These are phyloP conservation scores for Sturnus vulgaris DNA, from an alignment of 2,113 vertebrate species.

Conservation along the genomic window DNA sequence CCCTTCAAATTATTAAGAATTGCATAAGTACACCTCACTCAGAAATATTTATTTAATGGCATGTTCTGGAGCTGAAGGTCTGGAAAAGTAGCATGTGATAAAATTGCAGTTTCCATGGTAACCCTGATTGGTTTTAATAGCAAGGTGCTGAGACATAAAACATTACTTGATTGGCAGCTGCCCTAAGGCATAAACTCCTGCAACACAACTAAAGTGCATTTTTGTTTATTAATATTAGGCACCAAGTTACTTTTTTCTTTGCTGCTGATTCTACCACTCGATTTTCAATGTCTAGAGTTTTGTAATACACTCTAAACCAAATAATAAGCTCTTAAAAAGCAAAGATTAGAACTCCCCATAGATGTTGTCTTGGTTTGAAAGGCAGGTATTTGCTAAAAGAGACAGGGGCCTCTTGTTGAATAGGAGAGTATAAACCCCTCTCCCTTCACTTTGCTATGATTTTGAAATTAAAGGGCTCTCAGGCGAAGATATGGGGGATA, in stretches of 20 bases:
- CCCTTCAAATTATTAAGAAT: constrained; percentile 19
- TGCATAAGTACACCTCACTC: not conserved
- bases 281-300: not conserved
- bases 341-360: not conserved
- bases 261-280: not conserved
- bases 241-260: not conserved
- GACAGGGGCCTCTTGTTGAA: too few relatives aligned
- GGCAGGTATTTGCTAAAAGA: too few relatives aligned
- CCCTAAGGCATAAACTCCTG: not conserved
- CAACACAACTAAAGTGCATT: not conserved
- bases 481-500: too few relatives aligned
- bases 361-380: too few relatives aligned
- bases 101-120: constrained; percentile 55
- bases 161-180: constrained; percentile 30
- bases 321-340: not conserved
- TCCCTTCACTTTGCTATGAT: too few relatives aligned
- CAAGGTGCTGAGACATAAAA: constrained; percentile 18
- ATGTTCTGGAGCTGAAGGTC: not conserved
- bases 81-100: not conserved
- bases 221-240: not conserved
- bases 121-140: constrained; percentile 65
- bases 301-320: not conserved
- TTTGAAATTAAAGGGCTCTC: too few relatives aligned
- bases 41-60: constrained; percentile 13
- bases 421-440: too few relatives aligned